Percentiles rank a stretch among this genome's conserved stretches.
phyloP scores from a whole-genome alignment of 2,113 vertebrate genomes.

The Cavia porcellus region DNA sequence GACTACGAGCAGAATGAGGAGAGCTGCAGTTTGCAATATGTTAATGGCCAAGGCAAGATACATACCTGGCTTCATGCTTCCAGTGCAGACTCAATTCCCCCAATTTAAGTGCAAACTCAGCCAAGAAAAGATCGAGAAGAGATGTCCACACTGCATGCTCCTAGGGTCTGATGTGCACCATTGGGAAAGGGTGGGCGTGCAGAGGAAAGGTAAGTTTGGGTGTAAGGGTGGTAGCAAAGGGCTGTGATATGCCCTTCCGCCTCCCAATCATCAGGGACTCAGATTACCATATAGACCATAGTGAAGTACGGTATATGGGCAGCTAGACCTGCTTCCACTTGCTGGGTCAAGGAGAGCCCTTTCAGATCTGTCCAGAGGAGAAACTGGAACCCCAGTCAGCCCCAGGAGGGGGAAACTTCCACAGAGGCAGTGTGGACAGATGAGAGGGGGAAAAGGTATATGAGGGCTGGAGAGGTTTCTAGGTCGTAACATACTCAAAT shows the following conservation, averaged over 20 bases:
- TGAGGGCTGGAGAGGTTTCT: fast-evolving
- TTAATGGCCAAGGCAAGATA: background rate
- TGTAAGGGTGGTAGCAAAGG: background rate
- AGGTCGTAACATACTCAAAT: background rate
- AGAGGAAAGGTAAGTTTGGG: background rate
- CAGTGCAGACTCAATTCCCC: background rate
- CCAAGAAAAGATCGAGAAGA: background rate
- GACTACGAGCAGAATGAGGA: fast-evolving
- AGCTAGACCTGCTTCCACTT: background rate
- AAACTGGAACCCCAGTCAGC: background rate
- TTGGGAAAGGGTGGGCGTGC: background rate
- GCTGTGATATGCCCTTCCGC: no score
- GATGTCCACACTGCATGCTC: fast-evolving
- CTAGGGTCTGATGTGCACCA: background rate
- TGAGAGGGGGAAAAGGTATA: no score
- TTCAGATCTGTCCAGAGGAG: background rate
- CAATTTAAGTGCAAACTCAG: fast-evolving
- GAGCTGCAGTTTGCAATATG: background rate
- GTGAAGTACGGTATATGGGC: background rate
- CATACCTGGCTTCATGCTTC: background rate
- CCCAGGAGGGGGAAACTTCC: background rate
- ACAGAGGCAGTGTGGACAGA: background rate
- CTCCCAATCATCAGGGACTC: background rate
- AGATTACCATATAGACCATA: background rate
- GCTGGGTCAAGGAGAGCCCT: background rate